Base-by-base conservation (phyloP, 2,888 invertebrate species). In the Clanis bilineata region DNA sequence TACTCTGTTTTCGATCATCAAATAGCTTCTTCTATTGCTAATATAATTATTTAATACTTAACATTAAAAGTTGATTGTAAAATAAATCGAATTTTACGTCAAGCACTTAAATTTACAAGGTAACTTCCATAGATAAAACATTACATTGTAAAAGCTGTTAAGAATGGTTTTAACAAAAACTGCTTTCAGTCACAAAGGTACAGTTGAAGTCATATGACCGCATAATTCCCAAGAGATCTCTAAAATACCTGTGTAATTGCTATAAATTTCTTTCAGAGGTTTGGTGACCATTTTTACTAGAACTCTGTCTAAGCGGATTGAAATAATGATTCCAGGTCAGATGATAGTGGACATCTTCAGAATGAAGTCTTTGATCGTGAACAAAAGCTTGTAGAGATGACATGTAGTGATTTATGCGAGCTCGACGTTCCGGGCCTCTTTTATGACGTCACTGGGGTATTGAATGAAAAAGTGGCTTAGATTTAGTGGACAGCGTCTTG, bases 351-450 rank as follows among this genome's bases (percentile, higher is more conserved):
- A 58, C 56, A 59, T 56, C 63, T 64, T 69, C 69, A 71, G 76
- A 83, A 80, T 82, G 74, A 79, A 82, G 80, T 80, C 76, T 73
- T 70, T 69, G 72, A 69, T 65, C 71, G 71, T 72, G 79, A 74
- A 81, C 80, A 81, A 83, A 79, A 76, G 73, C 65, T 67, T 68
- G 66, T 70, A 69, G 74, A 76, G 74, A 80, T 82, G 83, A 80
- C 82, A 73, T 76, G 71, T 72, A 73, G 76, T 80, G 82, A 84
- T 84, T 84, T 83, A 85, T 83, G 77, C 74, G 78, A 77, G 73
- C 69, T 62, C 60, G 58, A 41, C 36, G 64, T 63, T 64, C 64
- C 67, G 62, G 58, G 62, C 59, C 62, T 64, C 77, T 73, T 80
- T 83, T 83, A 80, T 83, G 71, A 70, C 74, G 79, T 77, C 79